Evolutionary conservation across 2,113 vertebrate species (phyloP).

Genomic region (Gorsachius goisagi): DNA sequence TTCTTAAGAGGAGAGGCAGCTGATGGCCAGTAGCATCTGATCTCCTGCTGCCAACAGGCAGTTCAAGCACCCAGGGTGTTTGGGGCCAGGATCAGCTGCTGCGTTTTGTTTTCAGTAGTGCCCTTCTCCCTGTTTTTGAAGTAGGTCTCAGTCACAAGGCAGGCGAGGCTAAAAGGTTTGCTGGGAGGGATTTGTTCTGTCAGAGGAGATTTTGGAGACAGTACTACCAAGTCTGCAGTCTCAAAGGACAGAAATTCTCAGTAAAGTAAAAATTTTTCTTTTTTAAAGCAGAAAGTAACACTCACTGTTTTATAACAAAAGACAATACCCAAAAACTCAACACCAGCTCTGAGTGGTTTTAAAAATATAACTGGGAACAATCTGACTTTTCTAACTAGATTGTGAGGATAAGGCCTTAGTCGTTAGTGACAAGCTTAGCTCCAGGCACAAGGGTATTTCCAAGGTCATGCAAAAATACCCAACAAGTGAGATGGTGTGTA

Average conservation of each 20-base stretch:
- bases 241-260: not conserved
- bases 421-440: not conserved
- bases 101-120: not conserved
- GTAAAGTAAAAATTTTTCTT: not conserved
- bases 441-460: not conserved
- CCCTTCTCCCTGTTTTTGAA: not conserved
- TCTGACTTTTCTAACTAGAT: not conserved
- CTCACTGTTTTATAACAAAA: not conserved
- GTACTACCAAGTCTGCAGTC: not conserved
- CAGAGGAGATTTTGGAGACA: not conserved
- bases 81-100: not conserved
- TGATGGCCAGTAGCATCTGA: not conserved
- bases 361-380: not conserved
- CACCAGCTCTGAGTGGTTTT: not conserved
- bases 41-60: not conserved
- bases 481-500: not conserved
- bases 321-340: not conserved
- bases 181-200: not conserved
- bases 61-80: not conserved
- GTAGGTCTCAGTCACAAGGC: not conserved
- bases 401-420: not conserved
- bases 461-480: not conserved
- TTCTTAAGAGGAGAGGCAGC: not conserved
- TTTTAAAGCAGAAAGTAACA: not conserved
- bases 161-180: not conserved